Evolutionary conservation across 2,113 vertebrate genomes (phyloP), one percentile per base, ranked within the genome.

Genomic region (Perccottus glenii): DNA sequence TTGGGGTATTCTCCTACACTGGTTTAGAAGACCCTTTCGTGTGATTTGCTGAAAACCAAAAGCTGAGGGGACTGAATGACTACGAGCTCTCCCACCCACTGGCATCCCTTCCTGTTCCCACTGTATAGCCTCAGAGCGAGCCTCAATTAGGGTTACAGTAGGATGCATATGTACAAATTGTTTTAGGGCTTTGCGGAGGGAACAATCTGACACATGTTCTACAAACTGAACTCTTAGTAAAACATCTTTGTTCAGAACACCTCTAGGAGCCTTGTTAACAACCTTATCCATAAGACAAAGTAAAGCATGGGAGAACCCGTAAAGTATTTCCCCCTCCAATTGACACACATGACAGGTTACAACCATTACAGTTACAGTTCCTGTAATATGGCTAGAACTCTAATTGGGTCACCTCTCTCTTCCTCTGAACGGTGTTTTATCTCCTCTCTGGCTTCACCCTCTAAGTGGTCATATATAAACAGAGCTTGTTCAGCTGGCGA

Each of bases 211-310:
- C 0, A 70, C 66, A 60, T 80, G 38, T 11, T 76, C 68, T 1
- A 61, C 48, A 58, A 80, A 76, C 9, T 72, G 67, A n/a, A 75
- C 78, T 0, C 51, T 8, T 5, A 76, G 2, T 10, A 64, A 45
- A 2, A 59, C 43, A 0, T 48, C 58, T 0, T 11, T 14, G 49
- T 73, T 77, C 4, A 48, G n/a, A 8, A 2, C 9, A 11, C 5
- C 12, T 44, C n/a, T n/a, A n/a, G n/a, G n/a, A n/a, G n/a, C n/a
- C n/a, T n/a, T n/a, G n/a, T n/a, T n/a, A n/a, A n/a, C 43, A 0
- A 60, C 6, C n/a, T 16, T 9, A 5, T 9, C 46, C 56, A 60
- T 59, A 1, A 68, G 47, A 10, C 27, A 11, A 50, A 74, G n/a
- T 12, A 80, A 33, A 3, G 50, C 56, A 9, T 55, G 50, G 2